Percentiles rank a stretch among this genome's conserved stretches.
These are phyloP conservation scores for Astreopora myriophthalma DNA, from an alignment of 64 coral and sea anemone species.

Conservation along the genomic window DNA sequence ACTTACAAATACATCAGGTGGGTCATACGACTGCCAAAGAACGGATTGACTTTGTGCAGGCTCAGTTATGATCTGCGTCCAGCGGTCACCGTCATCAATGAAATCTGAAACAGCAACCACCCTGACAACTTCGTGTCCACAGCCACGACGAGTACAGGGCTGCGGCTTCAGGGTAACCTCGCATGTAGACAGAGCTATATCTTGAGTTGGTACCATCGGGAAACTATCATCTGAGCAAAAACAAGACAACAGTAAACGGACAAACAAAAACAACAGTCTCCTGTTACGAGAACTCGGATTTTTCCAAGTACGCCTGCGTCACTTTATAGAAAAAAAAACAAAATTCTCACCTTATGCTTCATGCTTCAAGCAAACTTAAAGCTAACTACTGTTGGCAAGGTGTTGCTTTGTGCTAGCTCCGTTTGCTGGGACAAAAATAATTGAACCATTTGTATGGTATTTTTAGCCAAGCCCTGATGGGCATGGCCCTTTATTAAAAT, in stretches of 20 bases:
- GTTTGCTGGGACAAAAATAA: no score
- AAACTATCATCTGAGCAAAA: background rate
- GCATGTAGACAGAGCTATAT: constrained; percentile 81
- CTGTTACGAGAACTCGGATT: background rate
- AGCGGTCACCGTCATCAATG: constrained; percentile 76
- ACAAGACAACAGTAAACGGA: background rate
- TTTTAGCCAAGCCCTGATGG: no score
- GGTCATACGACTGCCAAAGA: constrained; percentile 71
- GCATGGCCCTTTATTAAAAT: no score
- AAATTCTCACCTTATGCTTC: no score
- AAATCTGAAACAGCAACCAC: constrained; percentile 68
- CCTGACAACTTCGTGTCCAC: constrained; percentile 64
- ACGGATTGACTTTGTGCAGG: background rate
- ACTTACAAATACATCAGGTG: constrained; percentile 83
- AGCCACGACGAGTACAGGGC: constrained; percentile 50
- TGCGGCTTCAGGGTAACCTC: constrained; percentile 61
- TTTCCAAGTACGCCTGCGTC: no score
- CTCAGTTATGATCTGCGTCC: constrained; percentile 69
- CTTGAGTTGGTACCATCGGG: constrained; percentile 6
- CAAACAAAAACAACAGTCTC: background rate
- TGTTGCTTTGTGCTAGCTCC: no score
- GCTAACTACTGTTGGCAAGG: no score
- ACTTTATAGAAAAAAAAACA: no score
- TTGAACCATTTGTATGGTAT: no score
- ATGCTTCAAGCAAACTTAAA: no score